phyloP scores from a whole-genome alignment of 2,113 vertebrate genomes.

The Oreotrochilus melanogaster region DNA sequence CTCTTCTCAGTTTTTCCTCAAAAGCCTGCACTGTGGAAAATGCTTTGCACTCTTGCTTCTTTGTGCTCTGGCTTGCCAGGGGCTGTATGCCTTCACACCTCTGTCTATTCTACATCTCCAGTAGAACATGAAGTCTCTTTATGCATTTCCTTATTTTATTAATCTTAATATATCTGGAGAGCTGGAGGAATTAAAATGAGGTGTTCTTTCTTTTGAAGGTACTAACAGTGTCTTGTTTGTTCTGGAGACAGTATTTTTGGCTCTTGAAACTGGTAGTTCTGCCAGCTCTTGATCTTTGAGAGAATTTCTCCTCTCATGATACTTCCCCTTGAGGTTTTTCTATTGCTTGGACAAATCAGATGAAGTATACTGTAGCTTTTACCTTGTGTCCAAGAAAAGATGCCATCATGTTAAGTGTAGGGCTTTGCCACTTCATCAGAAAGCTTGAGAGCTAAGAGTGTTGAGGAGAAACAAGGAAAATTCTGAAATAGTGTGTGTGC shows the following conservation, averaged over 20 bases:
- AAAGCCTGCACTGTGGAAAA: not conserved
- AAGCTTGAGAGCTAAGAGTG: not conserved
- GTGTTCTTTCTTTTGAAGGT: not conserved
- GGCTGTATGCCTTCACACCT: not conserved
- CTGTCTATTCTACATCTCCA: not conserved
- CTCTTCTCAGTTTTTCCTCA: not conserved
- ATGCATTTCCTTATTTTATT: not conserved
- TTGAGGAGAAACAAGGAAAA: not conserved
- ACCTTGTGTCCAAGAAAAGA: not conserved
- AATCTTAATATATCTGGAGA: not conserved
- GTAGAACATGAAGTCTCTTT: not conserved
- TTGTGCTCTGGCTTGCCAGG: not conserved
- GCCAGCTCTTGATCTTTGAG: not conserved
- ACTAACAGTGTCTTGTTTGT: not conserved
- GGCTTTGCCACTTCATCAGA: not conserved
- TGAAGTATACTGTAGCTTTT: not conserved
- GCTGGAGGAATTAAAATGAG: not conserved
- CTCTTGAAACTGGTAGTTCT: not conserved
- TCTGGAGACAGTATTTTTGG: not conserved
- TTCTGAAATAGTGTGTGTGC: not conserved
- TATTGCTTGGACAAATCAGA: not conserved
- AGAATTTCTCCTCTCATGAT: not conserved
- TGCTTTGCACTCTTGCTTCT: not conserved
- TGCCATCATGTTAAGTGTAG: not conserved
- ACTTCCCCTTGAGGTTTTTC: not conserved